Evolutionary conservation across 53 echinoderm and acorn worm genomes (phyloP).

Genomic region (Antedon mediterranea): DNA sequence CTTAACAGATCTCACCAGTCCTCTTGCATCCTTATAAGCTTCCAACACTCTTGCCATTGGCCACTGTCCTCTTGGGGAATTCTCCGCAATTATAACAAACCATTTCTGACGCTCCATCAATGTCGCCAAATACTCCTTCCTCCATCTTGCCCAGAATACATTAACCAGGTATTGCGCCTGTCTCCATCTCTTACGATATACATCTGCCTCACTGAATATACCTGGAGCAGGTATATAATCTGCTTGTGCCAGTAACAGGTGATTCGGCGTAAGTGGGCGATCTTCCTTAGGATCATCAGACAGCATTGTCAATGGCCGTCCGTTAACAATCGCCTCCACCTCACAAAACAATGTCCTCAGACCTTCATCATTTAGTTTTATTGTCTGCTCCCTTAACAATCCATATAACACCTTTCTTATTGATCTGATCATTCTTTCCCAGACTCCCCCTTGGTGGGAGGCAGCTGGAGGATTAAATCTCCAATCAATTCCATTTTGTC

Average conservation of each 20-base stretch:
- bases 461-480: conserved; percentile 16
- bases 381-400: neutral
- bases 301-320: neutral
- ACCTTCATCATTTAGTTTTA: neutral
- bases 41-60: neutral
- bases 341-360: neutral
- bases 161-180: neutral
- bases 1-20: neutral
- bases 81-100: neutral
- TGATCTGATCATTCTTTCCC: conserved; percentile 18
- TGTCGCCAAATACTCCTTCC: neutral
- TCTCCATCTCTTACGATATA: neutral
- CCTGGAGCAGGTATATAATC: neutral
- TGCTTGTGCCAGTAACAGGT: neutral
- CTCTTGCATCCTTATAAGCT: neutral
- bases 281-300: neutral
- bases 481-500: conserved; percentile 11
- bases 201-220: neutral
- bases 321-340: neutral
- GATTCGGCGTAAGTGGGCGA: neutral
- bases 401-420: conserved; percentile 10
- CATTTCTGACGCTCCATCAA: neutral
- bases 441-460: conserved; percentile 19
- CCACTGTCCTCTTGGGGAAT: neutral
- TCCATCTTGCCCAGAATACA: neutral